A percentile compares a stretch with the other conserved stretches of the same genome.
Evolutionary conservation across 2,888 invertebrate species (phyloP).

Genomic region (Abrostola tripartita): DNA sequence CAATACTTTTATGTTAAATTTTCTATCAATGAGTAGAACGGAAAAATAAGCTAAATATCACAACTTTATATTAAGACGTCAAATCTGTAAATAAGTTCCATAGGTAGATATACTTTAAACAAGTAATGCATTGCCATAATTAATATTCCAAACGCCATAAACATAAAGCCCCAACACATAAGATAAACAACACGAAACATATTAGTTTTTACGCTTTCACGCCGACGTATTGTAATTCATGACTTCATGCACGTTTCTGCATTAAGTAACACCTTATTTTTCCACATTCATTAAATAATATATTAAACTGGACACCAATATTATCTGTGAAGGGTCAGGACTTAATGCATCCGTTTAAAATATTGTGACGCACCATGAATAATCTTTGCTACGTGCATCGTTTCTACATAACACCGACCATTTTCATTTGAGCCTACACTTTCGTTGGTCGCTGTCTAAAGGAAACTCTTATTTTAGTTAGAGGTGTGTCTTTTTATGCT

Average conservation of each 20-base stretch:
- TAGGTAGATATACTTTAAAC: conserved; percentile 26
- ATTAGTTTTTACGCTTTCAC: conserved; percentile 57
- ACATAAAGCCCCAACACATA: conserved; percentile 38
- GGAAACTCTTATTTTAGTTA: conserved; percentile 26
- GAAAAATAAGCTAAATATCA: not conserved
- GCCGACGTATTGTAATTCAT: conserved; percentile 44
- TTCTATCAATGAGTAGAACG: not conserved
- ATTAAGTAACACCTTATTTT: conserved; percentile 63
- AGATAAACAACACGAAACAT: conserved; percentile 55
- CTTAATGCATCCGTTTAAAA: conserved; percentile 82
- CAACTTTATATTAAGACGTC: not conserved
- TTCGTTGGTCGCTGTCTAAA: conserved; percentile 24
- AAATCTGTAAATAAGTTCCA: conserved; percentile 13
- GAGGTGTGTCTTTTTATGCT: conserved; percentile 62
- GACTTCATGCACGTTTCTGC: conserved; percentile 49
- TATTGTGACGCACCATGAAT: conserved; percentile 82
- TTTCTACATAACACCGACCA: conserved; percentile 44
- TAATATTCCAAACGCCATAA: conserved; percentile 43
- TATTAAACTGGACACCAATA: conserved; percentile 78
- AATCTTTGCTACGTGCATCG: conserved; percentile 75
- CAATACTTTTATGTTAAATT: conserved; percentile 65
- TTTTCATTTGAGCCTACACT: conserved; percentile 48
- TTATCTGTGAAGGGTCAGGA: conserved; percentile 75
- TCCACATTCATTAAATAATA: conserved; percentile 76
- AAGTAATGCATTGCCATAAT: conserved; percentile 37